Percentiles rank a stretch among this genome's conserved stretches.
Evolutionary conservation across 2,888 invertebrate genomes (phyloP).

Genomic region (Drosophila trichaetosa): DNA sequence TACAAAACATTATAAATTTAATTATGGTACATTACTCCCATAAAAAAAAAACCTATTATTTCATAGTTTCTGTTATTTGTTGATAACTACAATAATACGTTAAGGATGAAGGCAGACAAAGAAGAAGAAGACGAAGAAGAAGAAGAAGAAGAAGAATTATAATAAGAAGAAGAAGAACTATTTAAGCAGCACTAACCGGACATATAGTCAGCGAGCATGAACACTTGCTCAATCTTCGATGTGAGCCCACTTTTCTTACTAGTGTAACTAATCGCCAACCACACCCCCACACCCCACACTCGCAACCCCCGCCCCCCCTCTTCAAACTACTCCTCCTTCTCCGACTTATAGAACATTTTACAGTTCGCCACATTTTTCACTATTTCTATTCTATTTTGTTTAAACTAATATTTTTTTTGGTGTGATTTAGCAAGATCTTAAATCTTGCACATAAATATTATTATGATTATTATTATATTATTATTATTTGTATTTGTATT

Average conservation of each 20-base stretch:
- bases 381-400: slow-evolving; percentile 21
- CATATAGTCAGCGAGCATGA: slow-evolving; percentile 29
- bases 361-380: slow-evolving; percentile 24
- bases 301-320: neutral
- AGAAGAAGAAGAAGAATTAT: slow-evolving; percentile 8
- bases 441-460: slow-evolving; percentile 60
- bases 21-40: slow-evolving; percentile 28
- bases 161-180: slow-evolving; percentile 7
- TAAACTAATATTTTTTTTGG: slow-evolving; percentile 64
- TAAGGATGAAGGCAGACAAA: neutral
- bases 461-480: slow-evolving; percentile 45
- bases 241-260: slow-evolving; percentile 27
- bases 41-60: slow-evolving; percentile 48
- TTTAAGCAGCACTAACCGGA: slow-evolving; percentile 27
- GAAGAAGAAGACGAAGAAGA: neutral
- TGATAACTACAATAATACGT: slow-evolving; percentile 39
- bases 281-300: neutral
- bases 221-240: slow-evolving; percentile 16
- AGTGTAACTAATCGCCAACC: slow-evolving; percentile 9
- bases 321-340: neutral
- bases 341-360: slow-evolving; percentile 2
- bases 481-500: slow-evolving; percentile 37
- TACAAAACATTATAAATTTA: slow-evolving; percentile 25
- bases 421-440: slow-evolving; percentile 77
- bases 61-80: slow-evolving; percentile 74